Percentiles rank a stretch among this genome's conserved stretches.
Conservation (phyloP, 2,797 vertebrate species). For the Phoebastria nigripes region DNA sequence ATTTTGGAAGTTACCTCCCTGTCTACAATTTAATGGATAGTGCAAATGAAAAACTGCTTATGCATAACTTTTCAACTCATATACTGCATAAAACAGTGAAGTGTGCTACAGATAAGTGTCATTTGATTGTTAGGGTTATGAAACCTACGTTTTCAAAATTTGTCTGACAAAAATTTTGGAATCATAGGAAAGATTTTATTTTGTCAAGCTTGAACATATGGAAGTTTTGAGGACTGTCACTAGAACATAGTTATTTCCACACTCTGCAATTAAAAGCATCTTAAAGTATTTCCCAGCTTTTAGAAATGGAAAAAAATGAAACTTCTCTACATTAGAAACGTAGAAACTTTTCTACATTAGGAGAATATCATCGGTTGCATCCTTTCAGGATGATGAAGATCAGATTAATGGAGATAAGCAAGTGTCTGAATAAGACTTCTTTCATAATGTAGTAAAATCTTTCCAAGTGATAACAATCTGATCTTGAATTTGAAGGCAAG, state of each 20-base stretch:
- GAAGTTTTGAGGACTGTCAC: neutral
- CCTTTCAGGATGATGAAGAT: neutral
- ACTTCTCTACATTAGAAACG: neutral
- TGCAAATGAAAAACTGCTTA: constrained; percentile 3
- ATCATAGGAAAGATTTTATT: neutral
- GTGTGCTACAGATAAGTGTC: neutral
- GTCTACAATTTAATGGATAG: neutral
- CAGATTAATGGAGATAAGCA: neutral
- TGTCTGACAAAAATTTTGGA: neutral
- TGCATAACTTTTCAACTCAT: neutral
- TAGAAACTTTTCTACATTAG: neutral
- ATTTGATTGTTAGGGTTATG: neutral
- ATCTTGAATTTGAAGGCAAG: neutral
- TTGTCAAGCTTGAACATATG: neutral
- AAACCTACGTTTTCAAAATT: neutral
- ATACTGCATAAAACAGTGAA: neutral
- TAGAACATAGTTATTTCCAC: neutral
- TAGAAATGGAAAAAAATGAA: neutral
- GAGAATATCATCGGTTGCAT: neutral
- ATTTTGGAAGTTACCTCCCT: constrained; percentile 6
- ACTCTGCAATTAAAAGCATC: neutral
- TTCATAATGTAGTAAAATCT: neutral
- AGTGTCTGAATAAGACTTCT: neutral
- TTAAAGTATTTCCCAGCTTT: neutral
- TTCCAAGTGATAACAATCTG: neutral